Percentiles rank a stretch among this genome's conserved stretches.
phyloP scores from a whole-genome alignment of 2,797 vertebrate genomes.

The Ctenochaetus hawaiiensis region DNA sequence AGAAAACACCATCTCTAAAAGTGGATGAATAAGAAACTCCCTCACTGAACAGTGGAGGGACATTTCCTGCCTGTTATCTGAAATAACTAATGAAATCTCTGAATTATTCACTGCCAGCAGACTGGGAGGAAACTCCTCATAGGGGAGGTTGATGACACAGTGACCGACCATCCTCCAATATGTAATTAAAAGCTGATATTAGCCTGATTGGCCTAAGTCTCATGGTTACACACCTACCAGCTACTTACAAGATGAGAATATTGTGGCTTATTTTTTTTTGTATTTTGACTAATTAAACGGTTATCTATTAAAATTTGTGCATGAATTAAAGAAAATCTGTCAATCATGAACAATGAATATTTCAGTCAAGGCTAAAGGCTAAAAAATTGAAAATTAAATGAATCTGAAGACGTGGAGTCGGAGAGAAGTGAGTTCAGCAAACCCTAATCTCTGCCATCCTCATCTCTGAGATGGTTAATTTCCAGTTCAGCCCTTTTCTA shows the following conservation, averaged over 20 bases:
- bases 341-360: too few relatives aligned
- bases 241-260: too few relatives aligned
- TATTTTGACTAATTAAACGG: not conserved
- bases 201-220: not conserved
- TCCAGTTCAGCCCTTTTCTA: too few relatives aligned
- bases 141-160: not conserved
- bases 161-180: not conserved
- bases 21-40: not conserved
- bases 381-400: not conserved
- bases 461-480: too few relatives aligned
- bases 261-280: not conserved
- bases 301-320: not conserved
- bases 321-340: not conserved
- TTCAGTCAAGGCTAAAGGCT: not conserved
- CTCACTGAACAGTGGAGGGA: not conserved
- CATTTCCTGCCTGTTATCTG: slow-evolving; percentile 15
- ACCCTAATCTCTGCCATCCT: too few relatives aligned
- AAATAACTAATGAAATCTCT: slow-evolving; percentile 8
- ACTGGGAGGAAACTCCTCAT: slow-evolving; percentile 4
- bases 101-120: not conserved
- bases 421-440: not conserved
- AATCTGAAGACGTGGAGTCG: not conserved
- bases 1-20: not conserved
- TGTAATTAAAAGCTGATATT: slow-evolving; percentile 7
- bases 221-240: not conserved